Evolutionary conservation across 2,797 vertebrate genomes (phyloP).

Genomic region (Acropternis orthonyx): DNA sequence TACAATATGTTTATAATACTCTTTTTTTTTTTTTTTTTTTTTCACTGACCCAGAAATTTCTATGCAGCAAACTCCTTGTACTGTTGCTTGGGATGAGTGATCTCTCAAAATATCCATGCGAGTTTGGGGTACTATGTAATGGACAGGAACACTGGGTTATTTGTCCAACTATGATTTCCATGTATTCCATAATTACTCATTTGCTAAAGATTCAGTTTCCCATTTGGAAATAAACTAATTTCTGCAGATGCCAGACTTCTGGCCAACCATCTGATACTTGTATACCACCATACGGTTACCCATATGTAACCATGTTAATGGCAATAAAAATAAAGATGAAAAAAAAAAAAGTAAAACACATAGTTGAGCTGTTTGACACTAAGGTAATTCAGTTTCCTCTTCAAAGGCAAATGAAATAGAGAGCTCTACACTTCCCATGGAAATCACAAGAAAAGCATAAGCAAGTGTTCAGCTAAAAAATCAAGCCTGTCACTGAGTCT

Average conservation of each 20-base stretch:
- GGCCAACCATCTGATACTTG: slow-evolving; percentile 56
- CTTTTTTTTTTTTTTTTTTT: not conserved
- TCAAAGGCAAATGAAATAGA: not conserved
- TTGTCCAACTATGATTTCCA: not conserved
- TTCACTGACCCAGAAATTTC: not conserved
- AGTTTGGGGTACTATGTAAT: not conserved
- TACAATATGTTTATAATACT: not conserved
- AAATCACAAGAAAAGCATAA: not conserved
- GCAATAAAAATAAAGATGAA: slow-evolving; percentile 52
- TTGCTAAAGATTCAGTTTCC: slow-evolving; percentile 28
- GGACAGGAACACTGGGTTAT: not conserved
- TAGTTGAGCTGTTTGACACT: slow-evolving; percentile 16
- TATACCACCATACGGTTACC: slow-evolving; percentile 31
- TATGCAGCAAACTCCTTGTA: not conserved
- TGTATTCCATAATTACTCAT: slow-evolving; percentile 17
- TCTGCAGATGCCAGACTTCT: slow-evolving; percentile 52
- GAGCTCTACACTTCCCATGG: not conserved
- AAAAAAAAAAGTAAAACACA: not conserved
- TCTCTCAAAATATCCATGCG: not conserved
- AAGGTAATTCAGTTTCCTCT: slow-evolving; percentile 26
- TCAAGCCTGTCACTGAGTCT: not conserved
- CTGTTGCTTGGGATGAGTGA: not conserved
- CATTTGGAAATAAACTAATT: slow-evolving; percentile 54
- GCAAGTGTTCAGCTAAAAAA: slow-evolving; percentile 11
- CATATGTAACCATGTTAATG: slow-evolving; percentile 32